A percentile compares a stretch with the other conserved stretches of the same genome.
phyloP scores from a whole-genome alignment of 2,113 vertebrate genomes.

The Eubucco bourcierii region DNA sequence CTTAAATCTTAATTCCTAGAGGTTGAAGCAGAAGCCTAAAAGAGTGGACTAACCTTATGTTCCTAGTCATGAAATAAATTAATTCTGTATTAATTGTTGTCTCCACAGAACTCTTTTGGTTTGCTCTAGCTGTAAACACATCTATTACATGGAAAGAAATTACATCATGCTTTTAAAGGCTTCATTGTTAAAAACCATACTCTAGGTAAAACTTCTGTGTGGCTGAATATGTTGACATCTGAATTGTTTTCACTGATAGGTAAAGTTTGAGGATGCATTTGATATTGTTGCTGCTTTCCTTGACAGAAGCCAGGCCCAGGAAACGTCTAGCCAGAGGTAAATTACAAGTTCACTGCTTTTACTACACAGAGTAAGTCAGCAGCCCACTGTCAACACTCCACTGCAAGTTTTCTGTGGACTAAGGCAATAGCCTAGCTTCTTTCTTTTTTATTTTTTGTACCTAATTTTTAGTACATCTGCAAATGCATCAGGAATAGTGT shows the following conservation, averaged over 20 bases:
- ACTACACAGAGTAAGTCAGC: neutral
- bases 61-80: neutral
- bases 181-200: neutral
- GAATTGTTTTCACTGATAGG: constrained; percentile 70
- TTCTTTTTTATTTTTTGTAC: neutral
- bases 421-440: neutral
- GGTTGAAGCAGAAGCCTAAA: neutral
- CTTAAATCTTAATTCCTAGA: neutral
- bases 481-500: no score
- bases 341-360: neutral
- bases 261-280: constrained; percentile 82
- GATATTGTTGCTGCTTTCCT: constrained; percentile 75
- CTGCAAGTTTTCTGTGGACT: neutral
- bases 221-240: neutral
- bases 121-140: neutral
- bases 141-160: neutral
- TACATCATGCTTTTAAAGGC: neutral
- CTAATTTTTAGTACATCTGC: neutral
- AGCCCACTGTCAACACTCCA: neutral
- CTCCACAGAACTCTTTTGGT: neutral
- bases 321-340: constrained; percentile 69
- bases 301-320: constrained; percentile 54
- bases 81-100: neutral
- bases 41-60: neutral
- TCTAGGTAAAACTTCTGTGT: neutral